Conservation (phyloP, 2,888 invertebrate species). For the Dolichomitus sp. region DNA sequence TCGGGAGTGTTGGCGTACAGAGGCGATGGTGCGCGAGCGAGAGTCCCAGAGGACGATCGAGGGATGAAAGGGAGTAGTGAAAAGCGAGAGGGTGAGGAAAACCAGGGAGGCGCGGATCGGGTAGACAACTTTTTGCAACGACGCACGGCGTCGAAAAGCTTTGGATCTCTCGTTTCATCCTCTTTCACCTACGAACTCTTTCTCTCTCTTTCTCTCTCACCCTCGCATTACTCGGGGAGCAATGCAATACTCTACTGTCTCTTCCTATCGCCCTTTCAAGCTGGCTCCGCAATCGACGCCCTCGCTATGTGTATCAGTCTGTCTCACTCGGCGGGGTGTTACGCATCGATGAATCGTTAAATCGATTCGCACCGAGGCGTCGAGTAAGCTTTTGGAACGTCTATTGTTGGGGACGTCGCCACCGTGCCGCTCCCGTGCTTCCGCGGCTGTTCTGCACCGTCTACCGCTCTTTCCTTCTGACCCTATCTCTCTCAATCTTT, state of each 20-base stretch:
- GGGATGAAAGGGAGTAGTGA: conserved; percentile 31
- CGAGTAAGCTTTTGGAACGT: conserved; percentile 49
- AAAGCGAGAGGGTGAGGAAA: conserved; percentile 38
- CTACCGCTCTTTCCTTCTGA: neutral
- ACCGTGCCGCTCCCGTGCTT: conserved; percentile 36
- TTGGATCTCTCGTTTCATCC: conserved; percentile 40
- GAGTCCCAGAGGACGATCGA: conserved; percentile 59
- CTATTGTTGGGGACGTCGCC: conserved; percentile 54
- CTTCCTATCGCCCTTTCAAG: neutral
- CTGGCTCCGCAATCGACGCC: conserved; percentile 4
- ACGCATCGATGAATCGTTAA: conserved; percentile 63
- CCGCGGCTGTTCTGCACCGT: conserved; percentile 5
- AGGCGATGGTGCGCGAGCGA: conserved; percentile 6
- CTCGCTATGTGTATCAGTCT: neutral
- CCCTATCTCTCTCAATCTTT: conserved; percentile 1
- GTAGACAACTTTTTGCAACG: conserved; percentile 63
- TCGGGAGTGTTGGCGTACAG: conserved; percentile 25
- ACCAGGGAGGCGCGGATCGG: conserved; percentile 38
- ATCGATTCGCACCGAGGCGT: conserved; percentile 59
- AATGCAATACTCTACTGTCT: neutral
- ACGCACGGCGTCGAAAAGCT: conserved; percentile 60
- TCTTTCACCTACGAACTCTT: neutral
- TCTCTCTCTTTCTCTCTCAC: neutral
- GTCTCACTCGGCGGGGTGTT: conserved; percentile 45
- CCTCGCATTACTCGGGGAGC: neutral